A percentile compares a stretch with the other conserved stretches of the same genome.
These are phyloP conservation scores for Trachythela sp. DNA, from an alignment of 64 coral and sea anemone species.

Conservation along the genomic window DNA sequence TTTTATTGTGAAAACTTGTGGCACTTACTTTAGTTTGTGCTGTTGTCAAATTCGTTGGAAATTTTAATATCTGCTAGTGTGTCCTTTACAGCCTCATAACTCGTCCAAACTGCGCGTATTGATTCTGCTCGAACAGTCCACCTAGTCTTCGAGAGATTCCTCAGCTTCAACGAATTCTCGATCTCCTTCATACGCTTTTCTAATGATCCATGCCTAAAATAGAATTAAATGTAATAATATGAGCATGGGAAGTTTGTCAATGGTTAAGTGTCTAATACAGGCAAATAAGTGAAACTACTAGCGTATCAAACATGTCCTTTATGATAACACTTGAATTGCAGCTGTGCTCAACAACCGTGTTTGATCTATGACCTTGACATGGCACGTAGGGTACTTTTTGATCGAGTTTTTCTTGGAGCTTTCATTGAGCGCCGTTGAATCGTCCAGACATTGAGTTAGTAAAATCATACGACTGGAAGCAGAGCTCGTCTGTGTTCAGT, in stretches of 20 bases:
- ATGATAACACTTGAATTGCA: conserved; percentile 1
- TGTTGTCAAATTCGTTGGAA: conserved; percentile 13
- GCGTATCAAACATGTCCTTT: not conserved
- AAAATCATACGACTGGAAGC: conserved; percentile 9
- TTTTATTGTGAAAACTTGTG: not conserved
- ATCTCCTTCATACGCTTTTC: not conserved
- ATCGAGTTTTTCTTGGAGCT: conserved; percentile 11
- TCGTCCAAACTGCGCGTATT: too few relatives aligned
- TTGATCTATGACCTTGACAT: conserved; percentile 1
- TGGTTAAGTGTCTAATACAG: too few relatives aligned
- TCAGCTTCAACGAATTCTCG: not conserved
- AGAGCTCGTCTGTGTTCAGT: not conserved
- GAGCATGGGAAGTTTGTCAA: too few relatives aligned
- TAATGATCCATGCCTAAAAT: too few relatives aligned
- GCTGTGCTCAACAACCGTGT: not conserved
- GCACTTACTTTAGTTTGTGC: not conserved
- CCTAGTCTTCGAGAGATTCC: conserved; percentile 11
- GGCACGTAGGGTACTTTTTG: not conserved
- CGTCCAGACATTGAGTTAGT: not conserved
- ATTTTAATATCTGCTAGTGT: not conserved
- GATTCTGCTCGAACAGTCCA: conserved; percentile 4
- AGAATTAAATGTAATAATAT: not conserved
- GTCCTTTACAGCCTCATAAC: not conserved
- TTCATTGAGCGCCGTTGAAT: not conserved
- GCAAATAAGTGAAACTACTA: too few relatives aligned